These are phyloP conservation scores for Sitophilus oryzae DNA, from an alignment of 1,140 invertebrate genomes.

Conservation along the genomic window DNA sequence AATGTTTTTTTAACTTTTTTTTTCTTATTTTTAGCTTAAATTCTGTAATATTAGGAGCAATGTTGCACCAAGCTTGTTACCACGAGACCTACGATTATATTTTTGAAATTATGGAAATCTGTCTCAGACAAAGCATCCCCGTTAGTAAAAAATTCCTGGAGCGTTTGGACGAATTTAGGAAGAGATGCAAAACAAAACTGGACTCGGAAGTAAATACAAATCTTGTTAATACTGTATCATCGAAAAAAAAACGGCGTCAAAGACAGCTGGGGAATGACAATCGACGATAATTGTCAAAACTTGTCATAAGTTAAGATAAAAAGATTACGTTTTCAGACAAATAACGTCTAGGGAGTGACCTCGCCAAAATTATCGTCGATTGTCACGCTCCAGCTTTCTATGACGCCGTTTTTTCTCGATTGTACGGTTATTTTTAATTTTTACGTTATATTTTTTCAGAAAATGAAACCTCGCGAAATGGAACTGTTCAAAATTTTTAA, in stretches of 20 bases:
- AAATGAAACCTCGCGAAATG: conserved; percentile 36
- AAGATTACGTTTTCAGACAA: too few species aligned
- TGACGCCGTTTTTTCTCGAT: conserved; percentile 6
- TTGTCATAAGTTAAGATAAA: too few species aligned
- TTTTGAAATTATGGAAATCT: conserved; percentile 59
- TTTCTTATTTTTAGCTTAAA: conserved; percentile 54
- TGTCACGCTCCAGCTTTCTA: too few species aligned
- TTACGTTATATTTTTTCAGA: conserved; percentile 23
- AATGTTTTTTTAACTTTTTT: too few species aligned
- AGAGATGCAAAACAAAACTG: conserved; percentile 43
- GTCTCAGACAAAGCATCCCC: conserved; percentile 53
- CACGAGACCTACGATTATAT: conserved; percentile 59
- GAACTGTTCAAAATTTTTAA: conserved; percentile 46
- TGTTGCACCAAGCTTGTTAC: conserved; percentile 57
- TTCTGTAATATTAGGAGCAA: conserved; percentile 61
- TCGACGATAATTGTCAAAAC: too few species aligned
- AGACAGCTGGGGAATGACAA: too few species aligned
- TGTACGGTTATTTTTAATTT: conserved; percentile 11
- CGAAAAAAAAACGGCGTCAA: too few species aligned
- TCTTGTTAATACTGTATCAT: conserved; percentile 5
- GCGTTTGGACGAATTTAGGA: conserved; percentile 51
- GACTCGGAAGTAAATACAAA: conserved; percentile 44
- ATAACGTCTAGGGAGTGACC: too few species aligned
- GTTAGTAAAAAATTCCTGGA: conserved; percentile 53
- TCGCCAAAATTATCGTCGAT: too few species aligned